A percentile compares a stretch with the other conserved stretches of the same genome.
Evolutionary conservation across 2,797 vertebrate genomes (phyloP).

Genomic region (Parauchenoglanis punctatus): DNA sequence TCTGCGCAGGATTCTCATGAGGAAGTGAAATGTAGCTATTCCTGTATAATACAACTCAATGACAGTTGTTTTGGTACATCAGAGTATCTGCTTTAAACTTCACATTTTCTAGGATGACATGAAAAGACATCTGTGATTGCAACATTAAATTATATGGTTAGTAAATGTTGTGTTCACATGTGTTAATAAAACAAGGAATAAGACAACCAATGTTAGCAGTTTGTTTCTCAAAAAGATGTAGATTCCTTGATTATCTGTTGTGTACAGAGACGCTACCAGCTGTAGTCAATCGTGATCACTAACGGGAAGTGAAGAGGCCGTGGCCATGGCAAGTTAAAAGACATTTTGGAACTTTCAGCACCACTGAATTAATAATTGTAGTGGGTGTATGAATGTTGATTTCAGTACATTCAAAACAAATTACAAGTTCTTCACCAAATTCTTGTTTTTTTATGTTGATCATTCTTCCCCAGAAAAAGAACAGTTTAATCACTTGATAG

Average conservation of each 20-base stretch:
- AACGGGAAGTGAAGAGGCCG: too few relatives aligned
- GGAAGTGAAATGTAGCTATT: conserved; percentile 5
- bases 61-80: not conserved
- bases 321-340: too few relatives aligned
- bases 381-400: too few relatives aligned
- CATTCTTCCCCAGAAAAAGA: too few relatives aligned
- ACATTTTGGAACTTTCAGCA: too few relatives aligned
- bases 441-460: too few relatives aligned
- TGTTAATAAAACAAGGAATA: not conserved
- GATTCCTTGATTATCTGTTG: not conserved
- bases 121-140: not conserved
- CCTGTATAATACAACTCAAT: not conserved
- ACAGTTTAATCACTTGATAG: too few relatives aligned
- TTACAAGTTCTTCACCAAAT: too few relatives aligned
- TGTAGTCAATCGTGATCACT: too few relatives aligned
- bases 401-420: too few relatives aligned
- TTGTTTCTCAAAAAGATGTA: not conserved
- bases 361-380: too few relatives aligned
- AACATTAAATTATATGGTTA: not conserved
- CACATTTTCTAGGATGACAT: not conserved
- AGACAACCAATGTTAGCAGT: not conserved
- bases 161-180: not conserved
- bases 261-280: not conserved
- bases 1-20: not conserved
- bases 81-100: not conserved